Evolutionary conservation across 1,140 invertebrate species (phyloP), one percentile per base, ranked within the genome.

Genomic region (Magallana ariakensis): DNA sequence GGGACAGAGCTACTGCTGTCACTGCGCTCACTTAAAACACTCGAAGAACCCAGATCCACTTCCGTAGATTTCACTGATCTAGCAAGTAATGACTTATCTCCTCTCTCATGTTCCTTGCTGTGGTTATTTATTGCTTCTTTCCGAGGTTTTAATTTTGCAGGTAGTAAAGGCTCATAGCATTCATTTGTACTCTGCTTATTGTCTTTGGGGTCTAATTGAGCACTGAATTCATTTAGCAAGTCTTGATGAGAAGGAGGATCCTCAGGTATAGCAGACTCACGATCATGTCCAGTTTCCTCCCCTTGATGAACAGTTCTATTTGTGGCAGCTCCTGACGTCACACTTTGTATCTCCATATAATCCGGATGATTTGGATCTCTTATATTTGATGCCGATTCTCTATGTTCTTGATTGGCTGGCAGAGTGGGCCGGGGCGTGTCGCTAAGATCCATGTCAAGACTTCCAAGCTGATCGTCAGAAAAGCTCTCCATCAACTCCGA

Each of bases 101-200:
- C 96, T 90, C 96, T 94, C 94, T 97, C 96, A 87, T 96, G 95
- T 54, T 95, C 95, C 93, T 96, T 96, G 58, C 95, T 95, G 89
- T 96, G 96, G 86, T 95, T 95, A 93, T 96, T 96, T 70, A 94
- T 94, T 90, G 96, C 96, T 93, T 96, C 96, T 93, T 96, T 96
- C 80, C 95, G 94, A 85, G 95, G 95, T 84, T 95, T 94, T 87
- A 96, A 92, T 87, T 95, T 94, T 88, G 96, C 96, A 82, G 96
- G 95, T 90, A 95, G 94, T 87, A 96, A 87, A 6, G 93, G 94
- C 84, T 95, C 94, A 60, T 88, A 86, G 54, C 26, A n/a, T n/a
- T n/a, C 22, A 83, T 75, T 54, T 55, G 46, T 66, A 87, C 81
- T 83, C 80, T 82, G 80, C n/a, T 26, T 86, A 46, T 53, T 82